Percentiles rank a stretch among this genome's conserved stretches.
Conservation (phyloP, 1,140 invertebrate genomes). For the Archivesica marissinica region DNA sequence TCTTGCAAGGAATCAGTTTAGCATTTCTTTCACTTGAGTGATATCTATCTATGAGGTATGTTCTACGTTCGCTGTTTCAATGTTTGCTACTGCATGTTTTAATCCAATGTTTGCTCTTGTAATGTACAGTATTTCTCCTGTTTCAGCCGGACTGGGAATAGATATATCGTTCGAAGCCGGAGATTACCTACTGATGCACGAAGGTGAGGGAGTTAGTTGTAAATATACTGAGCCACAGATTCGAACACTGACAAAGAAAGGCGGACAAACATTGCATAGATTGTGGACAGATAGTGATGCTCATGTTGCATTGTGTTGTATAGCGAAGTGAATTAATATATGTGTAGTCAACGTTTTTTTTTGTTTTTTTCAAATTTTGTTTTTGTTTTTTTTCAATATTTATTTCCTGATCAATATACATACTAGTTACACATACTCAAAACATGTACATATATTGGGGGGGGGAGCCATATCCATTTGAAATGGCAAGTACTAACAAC, state of each 20-base stretch:
- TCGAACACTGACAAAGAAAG: slow-evolving; percentile 10
- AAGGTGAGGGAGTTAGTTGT: slow-evolving; percentile 49
- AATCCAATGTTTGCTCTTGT: too few species aligned
- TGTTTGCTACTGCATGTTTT: too few species aligned
- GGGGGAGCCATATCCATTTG: too few species aligned
- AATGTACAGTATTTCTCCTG: too few species aligned
- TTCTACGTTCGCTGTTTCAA: too few species aligned
- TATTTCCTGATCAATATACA: too few species aligned
- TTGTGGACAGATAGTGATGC: slow-evolving; percentile 51
- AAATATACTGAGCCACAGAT: slow-evolving; percentile 51
- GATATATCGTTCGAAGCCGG: slow-evolving; percentile 11
- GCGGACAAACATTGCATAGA: neutral
- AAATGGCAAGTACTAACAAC: too few species aligned
- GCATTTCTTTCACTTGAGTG: too few species aligned
- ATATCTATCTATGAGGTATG: too few species aligned
- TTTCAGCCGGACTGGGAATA: slow-evolving; percentile 40
- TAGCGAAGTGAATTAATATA: neutral
- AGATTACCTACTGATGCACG: slow-evolving; percentile 27
- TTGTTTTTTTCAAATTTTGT: neutral
- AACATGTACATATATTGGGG: neutral
- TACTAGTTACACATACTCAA: too few species aligned
- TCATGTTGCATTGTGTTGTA: slow-evolving; percentile 47
- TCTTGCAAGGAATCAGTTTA: too few species aligned
- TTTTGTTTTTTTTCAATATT: too few species aligned
- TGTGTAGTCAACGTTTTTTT: neutral